These are phyloP conservation scores for Entomobrya multifasciata DNA, from an alignment of 2,888 invertebrate species.

Conservation along the genomic window DNA sequence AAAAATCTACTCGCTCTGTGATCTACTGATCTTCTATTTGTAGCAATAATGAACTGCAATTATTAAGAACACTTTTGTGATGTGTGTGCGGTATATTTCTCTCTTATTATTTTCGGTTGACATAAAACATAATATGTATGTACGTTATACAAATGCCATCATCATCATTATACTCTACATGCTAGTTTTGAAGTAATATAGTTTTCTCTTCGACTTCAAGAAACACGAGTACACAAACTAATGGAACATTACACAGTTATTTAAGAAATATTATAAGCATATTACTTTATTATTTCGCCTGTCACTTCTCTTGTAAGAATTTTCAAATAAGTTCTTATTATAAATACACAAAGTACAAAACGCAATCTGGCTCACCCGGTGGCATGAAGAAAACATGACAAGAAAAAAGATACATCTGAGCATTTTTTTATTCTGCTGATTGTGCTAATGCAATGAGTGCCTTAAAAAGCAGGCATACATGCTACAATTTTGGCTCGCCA, in stretches of 20 bases:
- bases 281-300: slow-evolving; percentile 15
- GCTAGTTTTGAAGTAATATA: not conserved
- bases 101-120: slow-evolving; percentile 13
- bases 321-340: not conserved
- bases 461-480: no score
- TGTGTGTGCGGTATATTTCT: not conserved
- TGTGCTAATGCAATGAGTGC: slow-evolving; percentile 59
- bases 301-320: slow-evolving; percentile 34
- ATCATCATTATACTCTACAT: no score
- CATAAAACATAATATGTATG: no score
- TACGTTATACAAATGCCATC: no score
- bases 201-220: slow-evolving; percentile 6
- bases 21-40: slow-evolving; percentile 6
- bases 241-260: not conserved
- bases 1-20: not conserved
- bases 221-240: not conserved
- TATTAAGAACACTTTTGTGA: not conserved
- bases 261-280: not conserved
- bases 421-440: slow-evolving; percentile 38
- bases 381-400: slow-evolving; percentile 36
- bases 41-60: no score
- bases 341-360: not conserved
- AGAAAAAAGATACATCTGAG: slow-evolving; percentile 14
- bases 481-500: slow-evolving; percentile 68
- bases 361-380: slow-evolving; percentile 63